Conservation (phyloP, 2,113 vertebrate species). For the Rissa tridactyla region DNA sequence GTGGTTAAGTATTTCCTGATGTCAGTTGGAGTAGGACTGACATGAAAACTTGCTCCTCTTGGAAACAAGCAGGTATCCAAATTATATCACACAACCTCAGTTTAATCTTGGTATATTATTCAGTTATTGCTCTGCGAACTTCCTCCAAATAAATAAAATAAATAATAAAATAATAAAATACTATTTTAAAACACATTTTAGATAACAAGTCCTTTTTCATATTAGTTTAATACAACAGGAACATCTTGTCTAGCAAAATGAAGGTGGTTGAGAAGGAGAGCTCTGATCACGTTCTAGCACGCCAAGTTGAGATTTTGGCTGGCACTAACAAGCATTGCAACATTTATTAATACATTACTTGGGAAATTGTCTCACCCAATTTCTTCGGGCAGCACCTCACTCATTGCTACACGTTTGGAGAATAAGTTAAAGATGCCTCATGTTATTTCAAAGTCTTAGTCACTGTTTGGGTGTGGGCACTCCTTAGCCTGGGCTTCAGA, state of each 20-base stretch:
- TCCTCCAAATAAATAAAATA: neutral
- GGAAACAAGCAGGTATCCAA: neutral
- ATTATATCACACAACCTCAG: neutral
- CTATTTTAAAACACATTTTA: neutral
- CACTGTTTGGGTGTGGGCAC: slow-evolving; percentile 55
- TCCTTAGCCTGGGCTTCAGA: slow-evolving; percentile 25
- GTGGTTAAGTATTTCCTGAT: neutral
- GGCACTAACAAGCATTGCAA: slow-evolving; percentile 11
- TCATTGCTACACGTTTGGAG: slow-evolving; percentile 59
- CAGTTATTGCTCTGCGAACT: neutral
- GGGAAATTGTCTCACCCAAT: slow-evolving; percentile 68
- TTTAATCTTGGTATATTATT: neutral
- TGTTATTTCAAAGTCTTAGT: slow-evolving; percentile 61
- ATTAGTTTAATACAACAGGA: neutral
- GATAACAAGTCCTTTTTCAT: neutral
- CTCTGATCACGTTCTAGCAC: slow-evolving; percentile 55
- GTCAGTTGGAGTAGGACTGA: neutral
- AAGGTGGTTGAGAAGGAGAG: slow-evolving; percentile 7
- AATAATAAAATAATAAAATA: neutral
- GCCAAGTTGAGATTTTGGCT: slow-evolving; percentile 48
- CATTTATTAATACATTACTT: slow-evolving; percentile 67
- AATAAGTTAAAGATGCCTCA: slow-evolving; percentile 49
- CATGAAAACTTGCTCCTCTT: neutral
- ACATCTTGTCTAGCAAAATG: neutral
- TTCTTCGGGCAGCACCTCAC: slow-evolving; percentile 67